Evolutionary conservation across 2,797 vertebrate species (phyloP), one percentile per base, ranked within the genome.

Genomic region (Picus viridis): DNA sequence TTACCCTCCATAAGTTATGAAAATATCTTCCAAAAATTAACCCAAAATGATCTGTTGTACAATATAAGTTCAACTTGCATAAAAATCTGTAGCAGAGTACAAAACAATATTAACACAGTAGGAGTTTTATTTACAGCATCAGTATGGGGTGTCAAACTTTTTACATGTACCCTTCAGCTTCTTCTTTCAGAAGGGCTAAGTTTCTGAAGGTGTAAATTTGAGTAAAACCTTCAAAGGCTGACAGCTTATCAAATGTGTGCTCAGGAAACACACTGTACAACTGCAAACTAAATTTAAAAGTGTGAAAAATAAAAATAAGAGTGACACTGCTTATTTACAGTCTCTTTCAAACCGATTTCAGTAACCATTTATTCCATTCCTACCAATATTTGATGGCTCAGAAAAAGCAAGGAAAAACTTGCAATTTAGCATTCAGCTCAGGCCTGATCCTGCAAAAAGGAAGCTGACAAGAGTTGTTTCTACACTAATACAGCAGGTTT

Each of bases 51-150:
- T 77, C 23, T n/a, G 72, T 61, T 88, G 43, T 94, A 95, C 85
- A 89, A 86, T 10, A 27, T 47, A 39, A 1, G 18, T 70, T 86
- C 64, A 73, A 36, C 41, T 88, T 83, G 61, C 16, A 53, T 11
- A 67, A 91, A 91, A 77, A 54, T 47, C 65, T 80, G 43, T 83
- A 32, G 19, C 54, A 74, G 22, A 92, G 30, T 73, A 93, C 34
- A 79, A 80, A 77, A 58, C 47, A 90, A 45, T 51, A 86, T 59
- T 93, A 94, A 96, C 47, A 78, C 91, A 97, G 62, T 2, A 57
- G 24, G 16, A 91, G 9, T 80, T 96, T 97, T 97, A 97, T 97
- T 96, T 96, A 97, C 92, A 97, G 71, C 39, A 91, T 74, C 67
- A 79, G 58, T 71, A 88, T 41, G 73, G 58, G 34, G 78, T 49